Percentiles rank a stretch among this genome's conserved stretches.
phyloP scores from a whole-genome alignment of 2,113 vertebrate genomes.

The Pteruthius melanotis region DNA sequence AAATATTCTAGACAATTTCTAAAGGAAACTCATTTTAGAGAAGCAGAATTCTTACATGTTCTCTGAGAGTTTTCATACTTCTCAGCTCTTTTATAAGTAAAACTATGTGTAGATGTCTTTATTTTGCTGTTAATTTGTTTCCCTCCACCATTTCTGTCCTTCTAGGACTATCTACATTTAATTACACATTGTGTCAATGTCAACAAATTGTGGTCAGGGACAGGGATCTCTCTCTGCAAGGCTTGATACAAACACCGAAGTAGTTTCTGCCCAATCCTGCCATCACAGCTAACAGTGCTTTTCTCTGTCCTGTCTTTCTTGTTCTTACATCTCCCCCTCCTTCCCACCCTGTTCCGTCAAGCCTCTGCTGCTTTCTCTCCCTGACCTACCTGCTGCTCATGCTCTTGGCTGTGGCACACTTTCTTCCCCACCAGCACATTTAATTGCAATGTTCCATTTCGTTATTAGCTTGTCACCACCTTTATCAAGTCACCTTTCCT shows the following conservation, averaged over 20 bases:
- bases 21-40: background rate
- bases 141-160: background rate
- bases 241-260: background rate
- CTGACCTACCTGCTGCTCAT: background rate
- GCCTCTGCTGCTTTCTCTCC: background rate
- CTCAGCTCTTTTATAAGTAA: background rate
- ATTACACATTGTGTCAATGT: background rate
- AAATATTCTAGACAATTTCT: background rate
- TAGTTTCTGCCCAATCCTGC: background rate
- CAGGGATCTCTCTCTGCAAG: background rate
- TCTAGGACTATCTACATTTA: slow-evolving; percentile 23
- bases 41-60: background rate
- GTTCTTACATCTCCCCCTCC: background rate
- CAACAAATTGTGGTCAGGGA: background rate
- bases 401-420: background rate
- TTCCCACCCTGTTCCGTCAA: background rate
- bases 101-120: background rate
- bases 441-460: slow-evolving; percentile 36
- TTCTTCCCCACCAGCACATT: slow-evolving; percentile 11
- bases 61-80: background rate
- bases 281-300: background rate
- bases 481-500: slow-evolving; percentile 8
- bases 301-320: slow-evolving; percentile 22
- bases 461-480: slow-evolving; percentile 38
- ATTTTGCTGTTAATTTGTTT: background rate